Percentiles rank a stretch among this genome's conserved stretches.
Conservation (phyloP, 2,888 invertebrate species). For the Lamellibrachia satsuma region DNA sequence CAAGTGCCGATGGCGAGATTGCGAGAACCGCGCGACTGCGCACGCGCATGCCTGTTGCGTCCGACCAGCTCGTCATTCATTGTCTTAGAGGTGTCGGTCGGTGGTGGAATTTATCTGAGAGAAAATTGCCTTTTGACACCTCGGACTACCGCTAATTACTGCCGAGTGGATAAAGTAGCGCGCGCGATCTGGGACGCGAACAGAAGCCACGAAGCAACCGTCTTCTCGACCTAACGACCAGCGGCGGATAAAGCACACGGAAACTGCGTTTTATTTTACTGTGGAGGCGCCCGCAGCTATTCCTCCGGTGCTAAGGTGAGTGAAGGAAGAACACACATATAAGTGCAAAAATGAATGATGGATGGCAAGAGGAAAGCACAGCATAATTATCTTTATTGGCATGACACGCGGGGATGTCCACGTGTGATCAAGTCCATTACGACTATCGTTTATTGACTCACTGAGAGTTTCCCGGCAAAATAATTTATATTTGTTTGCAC, state of each 20-base stretch:
- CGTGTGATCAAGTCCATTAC: no score
- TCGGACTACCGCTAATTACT: not conserved
- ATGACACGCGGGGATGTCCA: no score
- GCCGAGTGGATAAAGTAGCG: not conserved
- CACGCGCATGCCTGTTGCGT: not conserved
- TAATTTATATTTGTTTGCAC: no score
- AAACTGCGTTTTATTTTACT: not conserved
- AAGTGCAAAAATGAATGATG: no score
- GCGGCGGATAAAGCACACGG: not conserved
- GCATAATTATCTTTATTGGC: no score
- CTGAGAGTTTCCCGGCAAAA: no score
- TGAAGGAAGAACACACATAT: not conserved
- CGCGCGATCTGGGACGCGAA: not conserved
- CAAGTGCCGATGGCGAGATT: not conserved
- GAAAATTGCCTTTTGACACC: constrained; percentile 17
- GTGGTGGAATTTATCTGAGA: constrained; percentile 13
- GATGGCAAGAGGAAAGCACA: no score
- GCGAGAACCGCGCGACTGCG: not conserved
- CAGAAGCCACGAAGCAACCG: not conserved
- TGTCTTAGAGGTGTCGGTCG: constrained; percentile 1
- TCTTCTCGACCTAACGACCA: not conserved
- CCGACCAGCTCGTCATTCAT: not conserved
- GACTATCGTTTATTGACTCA: no score
- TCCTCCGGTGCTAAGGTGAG: not conserved
- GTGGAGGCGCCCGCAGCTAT: not conserved